These are phyloP conservation scores for Lumbricus terrestris DNA, from an alignment of 2,888 invertebrate species.

Conservation along the genomic window DNA sequence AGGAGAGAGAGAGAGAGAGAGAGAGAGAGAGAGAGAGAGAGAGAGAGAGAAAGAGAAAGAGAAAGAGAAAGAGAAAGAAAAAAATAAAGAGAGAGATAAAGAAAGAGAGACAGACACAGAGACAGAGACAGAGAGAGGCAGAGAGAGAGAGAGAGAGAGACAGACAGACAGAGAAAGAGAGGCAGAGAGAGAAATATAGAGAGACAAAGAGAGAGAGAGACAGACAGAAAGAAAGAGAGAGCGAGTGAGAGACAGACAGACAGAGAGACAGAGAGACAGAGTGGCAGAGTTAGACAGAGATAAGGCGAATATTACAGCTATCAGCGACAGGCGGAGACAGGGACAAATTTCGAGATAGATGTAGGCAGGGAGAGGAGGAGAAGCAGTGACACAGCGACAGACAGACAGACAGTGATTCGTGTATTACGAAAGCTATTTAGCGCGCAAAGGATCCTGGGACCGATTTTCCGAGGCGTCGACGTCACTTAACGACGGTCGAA, in stretches of 20 bases:
- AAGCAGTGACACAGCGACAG: not conserved
- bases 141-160: too few species aligned
- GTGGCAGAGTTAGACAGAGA: too few species aligned
- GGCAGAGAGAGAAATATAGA: too few species aligned
- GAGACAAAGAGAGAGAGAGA: too few species aligned
- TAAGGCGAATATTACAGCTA: too few species aligned
- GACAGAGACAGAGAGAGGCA: not conserved
- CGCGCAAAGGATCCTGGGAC: not conserved
- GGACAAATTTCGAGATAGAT: too few species aligned
- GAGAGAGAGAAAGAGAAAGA: not conserved
- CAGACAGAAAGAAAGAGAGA: too few species aligned
- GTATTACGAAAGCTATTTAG: not conserved
- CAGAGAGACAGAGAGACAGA: too few species aligned
- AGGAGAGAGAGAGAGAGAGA: not conserved
- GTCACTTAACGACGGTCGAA: not conserved
- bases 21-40: not conserved
- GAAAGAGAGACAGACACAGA: not conserved
- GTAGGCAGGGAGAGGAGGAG: not conserved
- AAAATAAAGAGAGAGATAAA: not conserved
- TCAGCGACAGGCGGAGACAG: too few species aligned
- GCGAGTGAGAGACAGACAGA: too few species aligned
- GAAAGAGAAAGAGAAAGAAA: not conserved
- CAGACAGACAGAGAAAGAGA: too few species aligned
- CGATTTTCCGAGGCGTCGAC: not conserved
- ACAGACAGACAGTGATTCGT: not conserved